Conservation (phyloP, 2,888 invertebrate species). For the Pandemis heparana region DNA sequence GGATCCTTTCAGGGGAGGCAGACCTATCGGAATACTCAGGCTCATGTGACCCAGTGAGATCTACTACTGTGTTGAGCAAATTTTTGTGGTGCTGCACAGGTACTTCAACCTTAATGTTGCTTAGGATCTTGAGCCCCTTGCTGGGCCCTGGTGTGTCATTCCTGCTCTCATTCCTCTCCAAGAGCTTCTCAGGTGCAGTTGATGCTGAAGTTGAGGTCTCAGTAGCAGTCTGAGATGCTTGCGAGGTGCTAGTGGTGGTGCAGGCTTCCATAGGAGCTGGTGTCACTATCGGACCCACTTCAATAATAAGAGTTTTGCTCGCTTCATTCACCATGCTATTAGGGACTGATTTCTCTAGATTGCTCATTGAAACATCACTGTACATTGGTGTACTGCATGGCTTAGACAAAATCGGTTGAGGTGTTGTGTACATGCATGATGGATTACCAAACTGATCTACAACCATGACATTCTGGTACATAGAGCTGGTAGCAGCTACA, state of each 20-base stretch:
- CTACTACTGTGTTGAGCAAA: constrained; percentile 79
- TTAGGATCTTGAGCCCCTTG: constrained; percentile 81
- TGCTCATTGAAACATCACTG: constrained; percentile 54
- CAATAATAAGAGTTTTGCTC: constrained; percentile 75
- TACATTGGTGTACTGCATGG: constrained; percentile 62
- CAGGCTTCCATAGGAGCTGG: constrained; percentile 47
- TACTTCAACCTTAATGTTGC: constrained; percentile 84
- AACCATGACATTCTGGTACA: constrained; percentile 82
- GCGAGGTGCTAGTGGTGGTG: constrained; percentile 45
- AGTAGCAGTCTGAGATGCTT: constrained; percentile 45
- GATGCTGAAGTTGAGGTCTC: constrained; percentile 44
- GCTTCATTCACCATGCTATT: constrained; percentile 59
- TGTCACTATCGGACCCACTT: constrained; percentile 72
- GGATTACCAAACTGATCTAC: constrained; percentile 79
- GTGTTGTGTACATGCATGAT: constrained; percentile 76
- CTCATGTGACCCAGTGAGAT: constrained; percentile 74
- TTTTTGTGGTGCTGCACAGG: constrained; percentile 80
- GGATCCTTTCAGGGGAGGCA: constrained; percentile 71
- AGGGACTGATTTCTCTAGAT: constrained; percentile 57
- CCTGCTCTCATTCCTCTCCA: constrained; percentile 57
- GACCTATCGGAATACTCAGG: constrained; percentile 63
- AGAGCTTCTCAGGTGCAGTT: constrained; percentile 47
- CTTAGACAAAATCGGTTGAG: constrained; percentile 69
- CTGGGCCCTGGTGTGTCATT: constrained; percentile 63
- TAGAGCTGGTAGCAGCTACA: constrained; percentile 70